Evolutionary conservation across 2,888 invertebrate species (phyloP), one percentile per base, ranked within the genome.

Genomic region (Orgyia antiqua): DNA sequence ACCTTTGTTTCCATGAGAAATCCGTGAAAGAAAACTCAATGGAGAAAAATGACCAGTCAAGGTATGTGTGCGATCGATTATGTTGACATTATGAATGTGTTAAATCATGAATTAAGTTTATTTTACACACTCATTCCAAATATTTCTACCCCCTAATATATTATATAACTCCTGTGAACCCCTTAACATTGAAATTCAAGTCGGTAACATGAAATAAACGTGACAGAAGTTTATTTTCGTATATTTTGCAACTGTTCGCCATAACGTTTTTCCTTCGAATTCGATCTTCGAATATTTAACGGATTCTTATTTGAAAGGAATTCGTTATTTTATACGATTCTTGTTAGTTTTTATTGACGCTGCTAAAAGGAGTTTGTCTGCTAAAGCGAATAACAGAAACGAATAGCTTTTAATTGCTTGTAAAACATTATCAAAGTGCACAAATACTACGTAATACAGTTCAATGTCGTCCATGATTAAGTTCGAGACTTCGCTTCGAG

Each of bases 191-290:
- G 31, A 15, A 29, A 13, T 35, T 30, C 10, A 41, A 8, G 41
- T 20, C 34, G 39, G 36, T 48, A 45, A 24, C 13, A 19, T 10
- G 4, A 12, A 19, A 27, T 26, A 34, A 38, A 33, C 4, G 13
- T 35, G 36, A 34, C 38, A 34, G 12, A 10, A 39, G 36, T 47
- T 39, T 35, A 38, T 37, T 42, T 46, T 42, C 29, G 27, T 19
- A 33, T 27, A 29, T 26, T 29, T n/a, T 28, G 26, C 29, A 33
- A 51, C 50, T 68, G 69, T 73, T 71, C 55, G 45, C 42, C 50
- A 59, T 73, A 82, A 79, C 83, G 83, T 77, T 71, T 82, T 76
- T 71, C 54, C 78, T 84, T 84, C 80, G 76, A 82, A 80, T 79
- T 80, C 57, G 69, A 75, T 78, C 82, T 80, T 84, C 69, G 76